These are phyloP conservation scores for Calameuta idolon DNA, from an alignment of 2,888 invertebrate species.

Conservation along the genomic window DNA sequence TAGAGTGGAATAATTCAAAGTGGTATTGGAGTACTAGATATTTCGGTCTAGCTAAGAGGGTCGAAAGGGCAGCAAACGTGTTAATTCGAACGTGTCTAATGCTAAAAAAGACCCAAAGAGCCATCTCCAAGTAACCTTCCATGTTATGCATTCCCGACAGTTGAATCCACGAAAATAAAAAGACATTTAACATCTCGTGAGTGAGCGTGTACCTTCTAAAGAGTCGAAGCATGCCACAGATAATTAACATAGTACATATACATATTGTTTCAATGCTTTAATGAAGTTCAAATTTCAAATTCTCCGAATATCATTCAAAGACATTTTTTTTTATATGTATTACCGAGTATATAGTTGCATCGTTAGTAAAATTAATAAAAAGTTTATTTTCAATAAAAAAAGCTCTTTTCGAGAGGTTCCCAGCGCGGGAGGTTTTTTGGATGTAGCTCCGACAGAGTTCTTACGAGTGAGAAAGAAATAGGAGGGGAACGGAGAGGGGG, in stretches of 20 bases:
- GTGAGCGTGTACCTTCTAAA: background rate
- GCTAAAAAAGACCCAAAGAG: conserved; percentile 43
- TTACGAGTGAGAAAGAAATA: conserved; percentile 12
- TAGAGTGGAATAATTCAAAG: conserved; percentile 43
- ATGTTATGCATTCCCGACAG: background rate
- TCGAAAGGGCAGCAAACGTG: conserved; percentile 55
- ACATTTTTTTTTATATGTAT: background rate
- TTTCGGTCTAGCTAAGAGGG: conserved; percentile 54
- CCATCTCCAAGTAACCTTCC: background rate
- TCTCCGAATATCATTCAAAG: background rate
- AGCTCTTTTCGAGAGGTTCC: background rate
- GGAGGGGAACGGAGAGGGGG: background rate
- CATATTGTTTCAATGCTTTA: background rate
- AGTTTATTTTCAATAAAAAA: background rate
- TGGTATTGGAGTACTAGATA: conserved; percentile 45
- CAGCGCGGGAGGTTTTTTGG: background rate
- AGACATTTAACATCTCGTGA: background rate
- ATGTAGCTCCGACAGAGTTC: background rate
- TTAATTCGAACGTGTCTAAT: conserved; percentile 57
- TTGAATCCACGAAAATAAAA: background rate
- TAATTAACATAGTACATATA: background rate
- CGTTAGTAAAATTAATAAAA: background rate
- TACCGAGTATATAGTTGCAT: background rate
- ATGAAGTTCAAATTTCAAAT: background rate
- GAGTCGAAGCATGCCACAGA: background rate